Conservation (phyloP, 2,113 vertebrate genomes). For the Alethe diademata region DNA sequence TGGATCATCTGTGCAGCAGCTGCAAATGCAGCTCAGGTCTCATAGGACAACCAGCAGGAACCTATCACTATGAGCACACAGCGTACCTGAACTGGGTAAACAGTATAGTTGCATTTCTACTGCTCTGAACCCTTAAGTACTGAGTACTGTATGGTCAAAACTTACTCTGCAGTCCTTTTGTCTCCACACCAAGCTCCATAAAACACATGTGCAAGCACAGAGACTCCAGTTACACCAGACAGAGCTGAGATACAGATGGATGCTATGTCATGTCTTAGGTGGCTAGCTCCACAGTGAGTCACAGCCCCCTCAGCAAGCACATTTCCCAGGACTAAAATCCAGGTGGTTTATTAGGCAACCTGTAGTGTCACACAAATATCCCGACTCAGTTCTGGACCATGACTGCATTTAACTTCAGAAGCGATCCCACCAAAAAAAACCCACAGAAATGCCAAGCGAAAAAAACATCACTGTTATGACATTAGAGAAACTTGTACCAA, state of each 20-base stretch:
- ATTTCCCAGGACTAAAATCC: not conserved
- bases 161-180: not conserved
- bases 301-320: not conserved
- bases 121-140: not conserved
- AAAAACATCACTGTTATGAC: fast-evolving
- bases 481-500: not conserved
- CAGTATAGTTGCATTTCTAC: not conserved
- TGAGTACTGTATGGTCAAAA: not conserved
- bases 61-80: not conserved
- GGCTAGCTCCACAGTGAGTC: not conserved
- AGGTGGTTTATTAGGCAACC: not conserved
- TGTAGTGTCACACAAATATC: not conserved
- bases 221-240: not conserved
- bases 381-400: not conserved
- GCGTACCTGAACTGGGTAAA: not conserved
- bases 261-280: not conserved
- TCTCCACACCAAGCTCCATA: not conserved
- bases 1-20: not conserved
- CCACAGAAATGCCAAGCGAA: not conserved
- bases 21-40: not conserved
- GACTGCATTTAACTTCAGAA: not conserved
- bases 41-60: not conserved
- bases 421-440: not conserved
- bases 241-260: not conserved
- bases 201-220: not conserved